Evolutionary conservation across 2,797 vertebrate genomes (phyloP).

Genomic region (Prunella strophiata): DNA sequence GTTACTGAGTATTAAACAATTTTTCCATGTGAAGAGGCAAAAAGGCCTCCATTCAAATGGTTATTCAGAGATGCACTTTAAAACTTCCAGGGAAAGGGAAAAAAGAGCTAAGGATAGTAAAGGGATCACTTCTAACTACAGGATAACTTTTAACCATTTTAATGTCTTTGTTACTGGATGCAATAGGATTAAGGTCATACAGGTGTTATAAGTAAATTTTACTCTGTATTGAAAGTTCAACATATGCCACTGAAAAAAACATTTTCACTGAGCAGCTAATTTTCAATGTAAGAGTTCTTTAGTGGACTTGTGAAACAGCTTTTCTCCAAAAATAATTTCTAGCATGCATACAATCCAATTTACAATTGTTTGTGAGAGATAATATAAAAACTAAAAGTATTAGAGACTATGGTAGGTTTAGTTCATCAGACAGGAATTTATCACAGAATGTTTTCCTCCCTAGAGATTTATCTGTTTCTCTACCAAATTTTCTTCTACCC

Average conservation of each 20-base stretch:
- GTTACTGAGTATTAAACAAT: background rate
- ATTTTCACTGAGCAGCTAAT: background rate
- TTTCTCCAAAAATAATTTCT: background rate
- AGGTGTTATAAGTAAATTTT: background rate
- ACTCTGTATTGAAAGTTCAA: background rate
- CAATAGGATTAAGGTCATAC: background rate
- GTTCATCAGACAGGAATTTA: background rate
- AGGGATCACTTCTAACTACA: background rate
- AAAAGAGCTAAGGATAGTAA: background rate
- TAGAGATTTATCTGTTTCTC: background rate
- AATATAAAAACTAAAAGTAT: background rate
- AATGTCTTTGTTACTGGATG: background rate
- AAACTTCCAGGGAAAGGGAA: background rate
- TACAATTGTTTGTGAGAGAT: background rate
- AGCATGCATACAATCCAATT: background rate
- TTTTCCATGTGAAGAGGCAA: background rate
- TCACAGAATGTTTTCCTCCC: background rate
- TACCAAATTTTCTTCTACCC: background rate
- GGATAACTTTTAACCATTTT: background rate
- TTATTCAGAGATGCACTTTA: background rate
- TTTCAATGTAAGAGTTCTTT: background rate
- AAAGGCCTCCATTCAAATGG: background rate
- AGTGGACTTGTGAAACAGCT: background rate
- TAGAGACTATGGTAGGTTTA: background rate
- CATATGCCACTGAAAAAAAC: background rate